Evolutionary conservation across 2,888 invertebrate genomes (phyloP), one percentile per base, ranked within the genome.

Genomic region (Hirtodrosophila duncani): DNA sequence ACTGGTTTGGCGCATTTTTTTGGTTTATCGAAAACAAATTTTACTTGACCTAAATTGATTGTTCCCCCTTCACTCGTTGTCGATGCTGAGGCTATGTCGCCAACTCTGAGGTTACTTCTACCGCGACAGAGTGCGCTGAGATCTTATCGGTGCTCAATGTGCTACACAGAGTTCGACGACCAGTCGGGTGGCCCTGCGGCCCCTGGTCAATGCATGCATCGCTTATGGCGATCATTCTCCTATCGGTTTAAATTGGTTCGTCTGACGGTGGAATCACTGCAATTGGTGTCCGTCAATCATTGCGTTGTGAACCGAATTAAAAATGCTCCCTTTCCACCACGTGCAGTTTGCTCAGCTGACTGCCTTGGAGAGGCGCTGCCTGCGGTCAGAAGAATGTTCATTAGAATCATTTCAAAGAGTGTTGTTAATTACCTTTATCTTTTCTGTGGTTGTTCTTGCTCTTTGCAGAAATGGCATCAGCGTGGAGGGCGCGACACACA

Each of bases 401-500:
- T 13, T 7, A 9, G 8, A 13, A 55, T 31, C 17, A 23, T 2
- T 23, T 17, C 2, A 1, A 18, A 11, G 3, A 16, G 10, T 18
- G 14, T 7, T 27, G 18, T 44, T 11, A 27, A 27, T 10, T 3
- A n/a, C n/a, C n/a, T 20, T 8, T 39, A 1, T 11, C 23, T 11
- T 39, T 1, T 29, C 0, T 33, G 2, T 16, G 1, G 17, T 8
- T 14, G 5, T 16, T 1, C 3, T 6, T 9, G 4, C 14, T 8
- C 6, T 13, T 58, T 70, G 17, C 52, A 84, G 99, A 67, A 99
- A 99, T 90, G 95, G 95, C 69, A 94, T 95, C 60, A 98, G 95
- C 88, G 99, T 99, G 8, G 99, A 99, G 89, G 99, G 99, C 37
- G 94, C 99, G n/a, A 99, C 99, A 26, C 99, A 99, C 88, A 96